These are phyloP conservation scores for Semicossyphus pulcher DNA, from an alignment of 2,113 vertebrate genomes.

Conservation along the genomic window DNA sequence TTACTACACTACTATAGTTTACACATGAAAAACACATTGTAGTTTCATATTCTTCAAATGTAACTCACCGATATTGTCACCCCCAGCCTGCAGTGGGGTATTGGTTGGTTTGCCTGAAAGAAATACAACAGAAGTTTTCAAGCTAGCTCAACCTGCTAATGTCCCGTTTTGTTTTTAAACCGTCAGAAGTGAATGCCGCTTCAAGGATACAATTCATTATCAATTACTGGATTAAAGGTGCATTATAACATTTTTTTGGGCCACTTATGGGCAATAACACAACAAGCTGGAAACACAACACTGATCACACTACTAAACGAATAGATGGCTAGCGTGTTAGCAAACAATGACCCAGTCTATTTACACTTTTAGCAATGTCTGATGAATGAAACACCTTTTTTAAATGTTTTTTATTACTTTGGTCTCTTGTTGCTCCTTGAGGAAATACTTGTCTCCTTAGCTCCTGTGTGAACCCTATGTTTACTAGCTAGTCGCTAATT, in stretches of 20 bases:
- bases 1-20: no score
- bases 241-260: background rate
- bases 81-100: rapidly evolving
- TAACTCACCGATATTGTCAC: constrained; percentile 30
- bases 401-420: no score
- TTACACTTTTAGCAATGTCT: background rate
- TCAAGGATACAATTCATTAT: background rate
- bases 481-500: no score
- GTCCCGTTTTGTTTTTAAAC: background rate
- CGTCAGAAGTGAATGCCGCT: background rate
- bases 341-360: background rate
- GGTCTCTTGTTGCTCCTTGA: no score
- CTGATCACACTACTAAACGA: background rate
- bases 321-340: background rate
- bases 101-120: background rate
- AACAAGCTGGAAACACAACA: background rate
- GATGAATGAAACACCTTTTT: no score
- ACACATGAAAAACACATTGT: background rate
- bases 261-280: background rate
- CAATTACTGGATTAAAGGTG: background rate
- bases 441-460: no score
- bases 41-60: background rate
- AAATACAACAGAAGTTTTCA: background rate
- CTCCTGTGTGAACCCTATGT: no score
- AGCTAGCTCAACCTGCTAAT: no score